Evolutionary conservation across 2,888 invertebrate species (phyloP), one percentile per base, ranked within the genome.

Genomic region (Watsonalla binaria): DNA sequence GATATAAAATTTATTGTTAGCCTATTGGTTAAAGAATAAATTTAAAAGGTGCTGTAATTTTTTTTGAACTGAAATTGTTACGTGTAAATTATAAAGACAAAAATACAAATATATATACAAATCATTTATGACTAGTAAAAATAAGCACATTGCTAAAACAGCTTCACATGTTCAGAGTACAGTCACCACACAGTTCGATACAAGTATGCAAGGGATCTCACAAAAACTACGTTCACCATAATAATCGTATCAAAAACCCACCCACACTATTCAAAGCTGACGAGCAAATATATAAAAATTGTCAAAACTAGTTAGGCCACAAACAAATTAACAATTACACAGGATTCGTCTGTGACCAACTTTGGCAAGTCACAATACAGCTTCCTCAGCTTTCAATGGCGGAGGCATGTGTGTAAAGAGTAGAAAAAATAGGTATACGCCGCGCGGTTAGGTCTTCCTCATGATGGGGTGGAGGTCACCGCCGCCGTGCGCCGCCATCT

Each of bases 61-160:
- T 74, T 73, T 64, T 72, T 73, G 67, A 82, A 82, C 78, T 78
- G 78, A 79, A 84, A 78, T 76, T 74, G 68, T 78, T 76, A 72
- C 78, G 76, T 78, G 78, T 81, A 71, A 62, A 74, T 66, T 76
- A 78, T 78, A 79, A 79, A 80, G 70, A 78, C 76, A 81, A 83
- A 82, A 83, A 82, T 80, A 81, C 76, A 81, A 82, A 80, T 70
- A 76, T 85, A 84, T 84, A 81, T 81, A 90, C 83, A 88, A 88
- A 88, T 74, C 74, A 79, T 87, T 85, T 84, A 88, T 86, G 86
- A 87, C 87, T 88, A 89, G 88, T 86, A 88, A 84, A 79, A 82
- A 82, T 79, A 81, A 80, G 82, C 80, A 84, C 80, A 85, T 76
- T 79, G 76, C 70, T 78, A 76, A 75, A 74, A 76, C 71, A 77